Percentiles rank a stretch among this genome's conserved stretches.
Evolutionary conservation across 2,888 invertebrate genomes (phyloP).

Genomic region (Phortica magna): DNA sequence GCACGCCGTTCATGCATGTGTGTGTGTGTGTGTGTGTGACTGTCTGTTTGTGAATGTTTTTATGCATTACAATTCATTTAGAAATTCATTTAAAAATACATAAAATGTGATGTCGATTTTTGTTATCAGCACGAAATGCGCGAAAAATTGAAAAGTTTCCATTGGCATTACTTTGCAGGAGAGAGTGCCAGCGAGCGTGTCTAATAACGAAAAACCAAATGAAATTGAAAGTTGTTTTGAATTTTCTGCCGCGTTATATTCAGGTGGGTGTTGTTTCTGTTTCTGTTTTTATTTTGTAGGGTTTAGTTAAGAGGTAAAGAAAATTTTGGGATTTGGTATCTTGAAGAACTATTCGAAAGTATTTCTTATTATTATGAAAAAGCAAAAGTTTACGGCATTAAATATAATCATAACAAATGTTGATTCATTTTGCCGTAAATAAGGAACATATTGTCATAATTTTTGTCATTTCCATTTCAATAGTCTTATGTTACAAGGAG

Average conservation of each 20-base stretch:
- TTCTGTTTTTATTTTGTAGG: too few species aligned
- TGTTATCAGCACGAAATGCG: slow-evolving; percentile 36
- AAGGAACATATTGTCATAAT: too few species aligned
- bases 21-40: slow-evolving; percentile 40
- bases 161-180: background rate
- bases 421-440: too few species aligned
- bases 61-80: slow-evolving; percentile 69
- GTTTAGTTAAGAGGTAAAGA: too few species aligned
- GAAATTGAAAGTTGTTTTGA: slow-evolving; percentile 26
- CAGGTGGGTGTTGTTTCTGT: background rate
- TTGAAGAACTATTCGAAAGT: too few species aligned
- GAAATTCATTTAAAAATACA: slow-evolving; percentile 69
- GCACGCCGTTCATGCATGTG: slow-evolving; percentile 60
- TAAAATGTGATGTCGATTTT: slow-evolving; percentile 50
- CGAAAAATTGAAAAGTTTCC: slow-evolving; percentile 48
- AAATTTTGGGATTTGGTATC: too few species aligned
- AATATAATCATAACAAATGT: too few species aligned
- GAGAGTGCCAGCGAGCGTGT: background rate
- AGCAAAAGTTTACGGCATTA: too few species aligned
- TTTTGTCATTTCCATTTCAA: too few species aligned
- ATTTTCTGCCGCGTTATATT: background rate
- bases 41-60: slow-evolving; percentile 49
- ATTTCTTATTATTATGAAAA: too few species aligned
- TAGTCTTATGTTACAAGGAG: too few species aligned
- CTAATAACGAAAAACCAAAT: slow-evolving; percentile 10